Percentiles rank a stretch among this genome's conserved stretches.
These are phyloP conservation scores for Semotilus atromaculatus DNA, from an alignment of 2,797 vertebrate genomes.

Conservation along the genomic window DNA sequence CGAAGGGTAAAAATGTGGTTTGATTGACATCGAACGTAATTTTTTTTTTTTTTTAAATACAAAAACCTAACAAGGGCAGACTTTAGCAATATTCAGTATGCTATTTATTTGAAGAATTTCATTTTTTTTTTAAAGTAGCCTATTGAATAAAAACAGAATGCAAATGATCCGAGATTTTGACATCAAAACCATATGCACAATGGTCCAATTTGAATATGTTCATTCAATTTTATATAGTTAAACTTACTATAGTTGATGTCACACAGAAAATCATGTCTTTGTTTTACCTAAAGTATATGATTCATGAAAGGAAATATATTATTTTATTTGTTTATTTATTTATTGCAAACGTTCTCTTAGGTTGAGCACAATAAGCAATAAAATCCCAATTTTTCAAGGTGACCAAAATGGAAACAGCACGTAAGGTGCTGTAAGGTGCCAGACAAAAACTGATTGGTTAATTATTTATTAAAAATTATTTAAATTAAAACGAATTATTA, in stretches of 20 bases:
- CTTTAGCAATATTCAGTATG: neutral
- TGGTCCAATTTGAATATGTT: neutral
- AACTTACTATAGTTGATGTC: neutral
- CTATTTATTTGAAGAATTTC: neutral
- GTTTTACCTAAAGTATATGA: neutral
- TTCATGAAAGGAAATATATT: neutral
- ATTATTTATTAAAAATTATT: neutral
- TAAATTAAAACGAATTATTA: neutral
- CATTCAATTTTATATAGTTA: neutral
- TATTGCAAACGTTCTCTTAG: neutral
- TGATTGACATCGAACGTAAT: neutral
- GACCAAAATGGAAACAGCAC: neutral
- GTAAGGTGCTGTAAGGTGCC: no score
- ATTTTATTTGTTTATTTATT: neutral
- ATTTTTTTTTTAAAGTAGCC: no score
- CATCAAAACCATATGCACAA: neutral
- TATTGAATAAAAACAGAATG: neutral
- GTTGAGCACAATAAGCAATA: neutral
- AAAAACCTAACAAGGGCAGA: neutral
- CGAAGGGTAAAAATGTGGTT: constrained; percentile 8
- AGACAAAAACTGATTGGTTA: neutral
- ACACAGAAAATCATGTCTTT: neutral
- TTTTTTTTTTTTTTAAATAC: no score
- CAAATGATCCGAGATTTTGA: neutral
- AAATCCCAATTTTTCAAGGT: neutral